Evolutionary conservation across 2,888 invertebrate species (phyloP).

Genomic region (Isotomurus palustris): DNA sequence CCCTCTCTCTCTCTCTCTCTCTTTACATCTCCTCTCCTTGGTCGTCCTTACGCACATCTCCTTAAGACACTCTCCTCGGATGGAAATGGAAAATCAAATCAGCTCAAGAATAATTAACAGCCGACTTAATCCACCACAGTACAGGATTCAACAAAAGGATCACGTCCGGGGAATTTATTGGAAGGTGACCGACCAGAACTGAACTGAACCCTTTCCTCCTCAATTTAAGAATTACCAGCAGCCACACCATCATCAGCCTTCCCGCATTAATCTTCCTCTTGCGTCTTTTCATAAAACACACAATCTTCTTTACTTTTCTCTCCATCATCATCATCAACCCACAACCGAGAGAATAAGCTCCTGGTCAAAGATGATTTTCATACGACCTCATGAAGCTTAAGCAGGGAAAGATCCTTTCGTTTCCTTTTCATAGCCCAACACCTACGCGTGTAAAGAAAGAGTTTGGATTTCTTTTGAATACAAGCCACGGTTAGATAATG

Average conservation of each 20-base stretch:
- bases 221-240: conserved; percentile 2
- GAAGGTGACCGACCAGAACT: conserved; percentile 46
- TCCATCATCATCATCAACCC: not conserved
- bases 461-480: no score
- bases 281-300: conserved; percentile 2
- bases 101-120: conserved; percentile 43
- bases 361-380: no score
- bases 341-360: no score
- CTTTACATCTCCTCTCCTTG: conserved; percentile 19
- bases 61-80: conserved; percentile 16
- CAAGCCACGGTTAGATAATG: no score
- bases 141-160: conserved; percentile 28
- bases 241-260: not conserved
- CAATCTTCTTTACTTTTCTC: not conserved
- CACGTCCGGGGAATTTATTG: conserved; percentile 41
- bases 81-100: conserved; percentile 42
- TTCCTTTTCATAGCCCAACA: no score
- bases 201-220: not conserved
- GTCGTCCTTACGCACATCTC: no score
- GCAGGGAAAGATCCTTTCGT: no score
- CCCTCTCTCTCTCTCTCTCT: conserved; percentile 13
- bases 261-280: not conserved
- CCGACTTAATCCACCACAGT: conserved; percentile 40
- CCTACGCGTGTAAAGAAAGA: no score
- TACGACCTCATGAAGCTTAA: no score